Base-by-base conservation (phyloP, 1,140 invertebrate species). In the Mylabris phalerata region DNA sequence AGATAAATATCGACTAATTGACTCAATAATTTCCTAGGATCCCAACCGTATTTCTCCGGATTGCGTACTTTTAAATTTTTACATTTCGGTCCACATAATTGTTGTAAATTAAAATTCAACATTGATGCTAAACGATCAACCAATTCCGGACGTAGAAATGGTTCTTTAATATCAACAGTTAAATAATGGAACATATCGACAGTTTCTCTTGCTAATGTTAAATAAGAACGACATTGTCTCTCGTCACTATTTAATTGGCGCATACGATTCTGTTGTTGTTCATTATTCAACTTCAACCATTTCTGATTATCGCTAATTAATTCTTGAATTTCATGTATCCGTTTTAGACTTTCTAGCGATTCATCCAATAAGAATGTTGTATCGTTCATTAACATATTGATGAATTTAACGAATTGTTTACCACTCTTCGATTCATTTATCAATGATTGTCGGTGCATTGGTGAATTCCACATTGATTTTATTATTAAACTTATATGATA, bases 341-440 rank as follows among this genome's bases (percentile, higher is more conserved):
- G 82, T 70, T 98, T 98, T 44, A 98, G 78, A 62, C 92, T 92
- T 73, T 96, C 92, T 9, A 97, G 77, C 72, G 93, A 96, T 75
- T 99, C 96, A 71, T 99, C 96, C 44, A 98, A 77, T 40, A 98
- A 79, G 75, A 97, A 99, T 38, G 95, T 98, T 6, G 95, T 98
- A 72, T 98, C 96, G 72, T 98, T 99, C 92, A 98, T 98, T 45
- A 98, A 76, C 94, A 98, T 98, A 74, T 99, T 99, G 27, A 98
- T 87, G 73, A 98, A 99, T 65, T 95, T 93, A 3, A 98, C 92
- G 77, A 98, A 98, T 73, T 98, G 91, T 63, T 92, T 92, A 7
- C 91, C 91, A 50, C 85, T 87, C 63, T 85, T 84, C 24, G 88
- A 90, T 71, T 92, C 90, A 64, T 87, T 86, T 41, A 92, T 81